Evolutionary conservation across 1,140 invertebrate genomes (phyloP).

Genomic region (Drosophila sproati): DNA sequence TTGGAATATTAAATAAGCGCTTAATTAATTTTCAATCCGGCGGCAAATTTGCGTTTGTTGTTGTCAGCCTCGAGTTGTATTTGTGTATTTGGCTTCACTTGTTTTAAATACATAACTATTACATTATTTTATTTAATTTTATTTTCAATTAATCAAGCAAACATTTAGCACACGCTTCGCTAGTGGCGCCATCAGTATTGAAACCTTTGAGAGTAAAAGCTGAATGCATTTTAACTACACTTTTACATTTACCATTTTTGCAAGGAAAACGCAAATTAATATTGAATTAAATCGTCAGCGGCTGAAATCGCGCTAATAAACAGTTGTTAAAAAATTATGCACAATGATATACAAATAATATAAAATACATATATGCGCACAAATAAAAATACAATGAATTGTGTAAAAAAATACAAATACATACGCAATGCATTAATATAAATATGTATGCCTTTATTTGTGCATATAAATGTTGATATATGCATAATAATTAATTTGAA

Average conservation of each 20-base stretch:
- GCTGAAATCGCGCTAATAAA: slow-evolving; percentile 37
- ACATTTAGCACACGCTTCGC: neutral
- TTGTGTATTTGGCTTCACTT: slow-evolving; percentile 15
- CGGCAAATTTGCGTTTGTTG: slow-evolving; percentile 7
- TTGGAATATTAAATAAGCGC: slow-evolving; percentile 5
- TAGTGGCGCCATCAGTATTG: neutral
- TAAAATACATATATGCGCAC: neutral
- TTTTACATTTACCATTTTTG: slow-evolving; percentile 9
- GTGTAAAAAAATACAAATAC: neutral
- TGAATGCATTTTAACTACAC: slow-evolving; percentile 8
- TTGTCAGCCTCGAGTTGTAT: neutral
- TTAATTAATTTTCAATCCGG: slow-evolving; percentile 34
- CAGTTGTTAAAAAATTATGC: slow-evolving; percentile 48
- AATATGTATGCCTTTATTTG: neutral
- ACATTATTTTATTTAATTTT: neutral
- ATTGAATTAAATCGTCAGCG: slow-evolving; percentile 38
- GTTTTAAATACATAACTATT: neutral
- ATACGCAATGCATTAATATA: neutral
- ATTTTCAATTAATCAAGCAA: slow-evolving; percentile 10
- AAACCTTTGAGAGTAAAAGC: neutral
- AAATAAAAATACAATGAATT: slow-evolving; percentile 20
- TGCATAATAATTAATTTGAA: slow-evolving; percentile 61
- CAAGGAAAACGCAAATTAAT: slow-evolving; percentile 35
- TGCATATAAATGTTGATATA: slow-evolving; percentile 44
- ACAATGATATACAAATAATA: neutral